These are phyloP conservation scores for Dipodomys ordii DNA, from an alignment of 2,113 vertebrate species.

Conservation along the genomic window DNA sequence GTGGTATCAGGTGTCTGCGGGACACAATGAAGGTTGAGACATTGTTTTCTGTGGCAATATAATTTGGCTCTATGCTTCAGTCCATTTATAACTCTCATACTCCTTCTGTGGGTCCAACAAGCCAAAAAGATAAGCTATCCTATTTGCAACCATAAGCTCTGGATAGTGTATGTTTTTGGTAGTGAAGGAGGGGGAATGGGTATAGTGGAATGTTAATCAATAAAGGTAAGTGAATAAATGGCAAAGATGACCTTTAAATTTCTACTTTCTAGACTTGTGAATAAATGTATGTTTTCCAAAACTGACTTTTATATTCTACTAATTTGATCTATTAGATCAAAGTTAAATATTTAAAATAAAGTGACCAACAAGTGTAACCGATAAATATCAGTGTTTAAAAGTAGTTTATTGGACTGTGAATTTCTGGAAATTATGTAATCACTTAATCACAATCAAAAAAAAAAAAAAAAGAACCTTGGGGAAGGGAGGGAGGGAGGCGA, in stretches of 20 bases:
- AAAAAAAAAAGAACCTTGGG: no score
- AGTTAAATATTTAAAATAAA: slow-evolving; percentile 73
- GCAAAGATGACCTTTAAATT: slow-evolving; percentile 24
- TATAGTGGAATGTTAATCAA: not conserved
- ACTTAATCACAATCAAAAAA: no score
- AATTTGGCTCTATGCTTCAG: not conserved
- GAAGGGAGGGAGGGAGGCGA: no score
- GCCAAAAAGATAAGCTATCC: not conserved
- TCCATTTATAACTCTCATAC: not conserved
- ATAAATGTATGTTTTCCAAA: slow-evolving; percentile 48
- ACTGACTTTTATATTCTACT: slow-evolving; percentile 80
- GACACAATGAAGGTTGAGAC: not conserved
- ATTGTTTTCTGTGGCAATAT: not conserved
- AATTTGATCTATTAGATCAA: slow-evolving; percentile 73
- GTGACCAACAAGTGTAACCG: slow-evolving; percentile 73
- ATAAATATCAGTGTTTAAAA: slow-evolving; percentile 54
- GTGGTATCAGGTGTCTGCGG: not conserved
- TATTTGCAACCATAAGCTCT: not conserved
- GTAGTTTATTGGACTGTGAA: no score
- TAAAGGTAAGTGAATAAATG: slow-evolving; percentile 10
- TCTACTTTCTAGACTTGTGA: slow-evolving; percentile 6
- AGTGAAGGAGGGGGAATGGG: not conserved
- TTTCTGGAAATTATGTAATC: no score
- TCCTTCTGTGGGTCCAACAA: not conserved
- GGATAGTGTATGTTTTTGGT: not conserved